Conservation (phyloP, 2,888 invertebrate genomes). For the Plagodis dolabraria region DNA sequence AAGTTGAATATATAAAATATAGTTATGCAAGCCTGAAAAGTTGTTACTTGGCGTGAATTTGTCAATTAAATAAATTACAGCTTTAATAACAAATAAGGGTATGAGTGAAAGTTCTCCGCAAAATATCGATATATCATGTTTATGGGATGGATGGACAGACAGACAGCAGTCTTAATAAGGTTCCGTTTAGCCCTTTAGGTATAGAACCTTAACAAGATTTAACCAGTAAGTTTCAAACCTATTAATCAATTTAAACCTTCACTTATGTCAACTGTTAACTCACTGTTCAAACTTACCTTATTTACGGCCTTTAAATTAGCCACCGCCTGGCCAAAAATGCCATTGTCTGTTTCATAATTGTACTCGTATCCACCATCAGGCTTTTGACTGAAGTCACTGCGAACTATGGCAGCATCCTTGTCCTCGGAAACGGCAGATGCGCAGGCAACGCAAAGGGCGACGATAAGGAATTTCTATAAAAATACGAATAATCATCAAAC, state of each 20-base stretch:
- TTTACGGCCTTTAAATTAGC: constrained; percentile 55
- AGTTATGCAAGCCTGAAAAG: no score
- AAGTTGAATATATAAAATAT: no score
- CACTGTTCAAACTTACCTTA: constrained; percentile 38
- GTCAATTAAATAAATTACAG: no score
- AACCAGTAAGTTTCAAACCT: no score
- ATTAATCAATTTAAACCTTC: neutral
- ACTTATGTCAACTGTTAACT: neutral
- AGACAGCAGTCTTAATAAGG: no score
- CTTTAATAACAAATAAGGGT: no score
- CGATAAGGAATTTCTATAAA: constrained; percentile 51
- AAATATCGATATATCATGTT: no score
- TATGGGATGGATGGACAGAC: no score
- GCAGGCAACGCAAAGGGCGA: constrained; percentile 48
- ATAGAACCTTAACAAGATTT: no score
- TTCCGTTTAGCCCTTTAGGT: no score
- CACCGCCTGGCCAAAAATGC: constrained; percentile 77
- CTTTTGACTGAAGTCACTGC: constrained; percentile 53
- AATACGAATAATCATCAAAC: neutral
- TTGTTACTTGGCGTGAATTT: no score
- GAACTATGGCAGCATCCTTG: constrained; percentile 34
- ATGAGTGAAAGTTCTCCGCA: no score
- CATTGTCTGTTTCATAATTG: constrained; percentile 84
- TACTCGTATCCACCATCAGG: constrained; percentile 81
- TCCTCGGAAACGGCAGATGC: constrained; percentile 43